phyloP scores from a whole-genome alignment of 2,113 vertebrate genomes.

The Archocentrus centrarchus region DNA sequence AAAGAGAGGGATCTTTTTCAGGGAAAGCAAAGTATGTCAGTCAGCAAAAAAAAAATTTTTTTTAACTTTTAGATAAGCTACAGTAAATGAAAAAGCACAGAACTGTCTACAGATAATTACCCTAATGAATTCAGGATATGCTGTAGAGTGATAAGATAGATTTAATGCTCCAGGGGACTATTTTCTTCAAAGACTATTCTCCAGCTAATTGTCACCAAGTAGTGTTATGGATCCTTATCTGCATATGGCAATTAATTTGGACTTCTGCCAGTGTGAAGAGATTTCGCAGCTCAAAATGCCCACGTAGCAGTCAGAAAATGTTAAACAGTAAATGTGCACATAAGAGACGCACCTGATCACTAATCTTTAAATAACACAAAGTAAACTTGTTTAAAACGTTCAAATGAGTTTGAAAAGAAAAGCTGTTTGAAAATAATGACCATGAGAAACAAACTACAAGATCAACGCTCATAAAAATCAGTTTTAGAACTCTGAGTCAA shows the following conservation, averaged over 20 bases:
- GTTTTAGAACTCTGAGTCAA: not conserved
- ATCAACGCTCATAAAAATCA: not conserved
- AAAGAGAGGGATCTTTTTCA: not conserved
- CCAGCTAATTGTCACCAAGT: not conserved
- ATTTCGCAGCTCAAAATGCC: not conserved
- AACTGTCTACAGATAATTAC: not conserved
- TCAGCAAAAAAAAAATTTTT: constrained; percentile 5
- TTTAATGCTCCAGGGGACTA: not conserved
- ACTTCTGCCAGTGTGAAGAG: not conserved
- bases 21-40: constrained; percentile 4
- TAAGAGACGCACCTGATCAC: not conserved
- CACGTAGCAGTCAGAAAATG: not conserved
- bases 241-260: constrained; percentile 8
- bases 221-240: not conserved
- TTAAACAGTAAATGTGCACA: not conserved
- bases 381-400: not conserved
- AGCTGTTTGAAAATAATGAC: not conserved
- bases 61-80: not conserved
- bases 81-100: not conserved
- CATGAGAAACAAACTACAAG: not conserved
- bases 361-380: not conserved
- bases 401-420: not conserved
- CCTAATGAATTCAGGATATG: not conserved
- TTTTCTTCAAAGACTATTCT: constrained; percentile 14
- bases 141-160: not conserved